Conservation (phyloP, 64 coral and sea anemone species). For the Actinia equina region DNA sequence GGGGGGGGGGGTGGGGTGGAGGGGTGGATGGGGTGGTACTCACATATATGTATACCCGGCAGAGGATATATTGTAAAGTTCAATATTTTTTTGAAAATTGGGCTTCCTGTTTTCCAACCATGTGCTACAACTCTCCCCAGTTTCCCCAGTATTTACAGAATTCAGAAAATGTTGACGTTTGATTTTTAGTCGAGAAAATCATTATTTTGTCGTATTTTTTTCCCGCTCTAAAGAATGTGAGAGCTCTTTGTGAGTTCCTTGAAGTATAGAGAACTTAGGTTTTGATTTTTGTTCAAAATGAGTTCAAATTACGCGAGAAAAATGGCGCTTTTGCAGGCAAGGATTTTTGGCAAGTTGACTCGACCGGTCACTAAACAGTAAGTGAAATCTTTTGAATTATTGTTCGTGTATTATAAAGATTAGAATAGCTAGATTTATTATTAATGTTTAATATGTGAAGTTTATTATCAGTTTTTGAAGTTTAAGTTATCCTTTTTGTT, state of each 20-base stretch:
- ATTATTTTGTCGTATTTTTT: neutral
- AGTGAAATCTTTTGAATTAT: constrained; percentile 4
- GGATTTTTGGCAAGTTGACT: constrained; percentile 97
- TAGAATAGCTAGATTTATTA: neutral
- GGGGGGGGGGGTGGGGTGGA: too few relatives aligned
- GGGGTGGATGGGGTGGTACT: too few relatives aligned
- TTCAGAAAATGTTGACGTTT: neutral
- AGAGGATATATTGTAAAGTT: neutral
- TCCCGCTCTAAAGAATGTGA: neutral
- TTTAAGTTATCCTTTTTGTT: too few relatives aligned
- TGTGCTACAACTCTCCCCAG: neutral
- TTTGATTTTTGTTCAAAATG: constrained; percentile 35
- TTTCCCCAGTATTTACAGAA: neutral
- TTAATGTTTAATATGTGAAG: too few relatives aligned
- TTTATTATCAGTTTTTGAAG: too few relatives aligned
- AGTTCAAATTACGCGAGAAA: constrained; percentile 83
- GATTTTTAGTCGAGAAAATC: neutral
- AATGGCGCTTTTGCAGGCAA: constrained; percentile 88
- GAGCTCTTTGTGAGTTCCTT: neutral
- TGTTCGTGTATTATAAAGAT: neutral
- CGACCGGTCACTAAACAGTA: constrained; percentile 85
- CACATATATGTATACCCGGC: too few relatives aligned
- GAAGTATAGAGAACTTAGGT: neutral
- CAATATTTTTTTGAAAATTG: neutral
- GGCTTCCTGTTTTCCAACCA: neutral